Evolutionary conservation across 1,140 invertebrate species (phyloP).

Genomic region (Onthophagus taurus): DNA sequence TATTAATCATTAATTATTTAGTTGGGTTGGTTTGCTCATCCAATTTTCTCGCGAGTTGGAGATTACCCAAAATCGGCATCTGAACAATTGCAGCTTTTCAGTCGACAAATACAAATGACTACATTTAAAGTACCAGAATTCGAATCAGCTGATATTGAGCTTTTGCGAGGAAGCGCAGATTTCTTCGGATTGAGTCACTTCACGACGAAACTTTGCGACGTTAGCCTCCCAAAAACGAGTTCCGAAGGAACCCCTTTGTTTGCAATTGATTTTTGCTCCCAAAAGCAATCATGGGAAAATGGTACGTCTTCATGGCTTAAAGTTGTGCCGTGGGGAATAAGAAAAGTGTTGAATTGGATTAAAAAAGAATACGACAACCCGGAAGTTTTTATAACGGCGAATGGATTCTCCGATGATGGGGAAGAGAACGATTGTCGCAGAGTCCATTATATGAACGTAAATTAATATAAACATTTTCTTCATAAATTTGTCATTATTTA

Average conservation of each 20-base stretch:
- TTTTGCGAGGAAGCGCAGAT: conserved; percentile 48
- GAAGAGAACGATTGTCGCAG: conserved; percentile 41
- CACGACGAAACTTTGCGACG: conserved; percentile 31
- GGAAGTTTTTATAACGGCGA: conserved; percentile 64
- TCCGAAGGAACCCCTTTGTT: background rate
- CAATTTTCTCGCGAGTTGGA: conserved; percentile 49
- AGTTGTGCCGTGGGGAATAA: conserved; percentile 43
- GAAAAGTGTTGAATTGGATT: conserved; percentile 49
- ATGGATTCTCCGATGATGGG: conserved; percentile 48
- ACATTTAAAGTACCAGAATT: conserved; percentile 53
- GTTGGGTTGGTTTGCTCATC: conserved; percentile 53
- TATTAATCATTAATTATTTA: conserved; percentile 26
- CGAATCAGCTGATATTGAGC: conserved; percentile 45
- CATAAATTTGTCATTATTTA: too few species aligned
- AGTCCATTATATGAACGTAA: conserved; percentile 42
- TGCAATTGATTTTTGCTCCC: background rate
- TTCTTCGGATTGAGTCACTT: conserved; percentile 54
- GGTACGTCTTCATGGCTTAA: conserved; percentile 15
- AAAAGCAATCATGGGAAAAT: conserved; percentile 5
- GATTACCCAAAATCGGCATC: conserved; percentile 56
- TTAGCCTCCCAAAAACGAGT: background rate
- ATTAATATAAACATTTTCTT: too few species aligned
- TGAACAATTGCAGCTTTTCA: conserved; percentile 43
- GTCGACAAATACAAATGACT: conserved; percentile 46
- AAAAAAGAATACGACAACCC: conserved; percentile 50